A percentile compares a stretch with the other conserved stretches of the same genome.
phyloP scores from a whole-genome alignment of 2,113 vertebrate genomes.

The Malurus melanocephalus region DNA sequence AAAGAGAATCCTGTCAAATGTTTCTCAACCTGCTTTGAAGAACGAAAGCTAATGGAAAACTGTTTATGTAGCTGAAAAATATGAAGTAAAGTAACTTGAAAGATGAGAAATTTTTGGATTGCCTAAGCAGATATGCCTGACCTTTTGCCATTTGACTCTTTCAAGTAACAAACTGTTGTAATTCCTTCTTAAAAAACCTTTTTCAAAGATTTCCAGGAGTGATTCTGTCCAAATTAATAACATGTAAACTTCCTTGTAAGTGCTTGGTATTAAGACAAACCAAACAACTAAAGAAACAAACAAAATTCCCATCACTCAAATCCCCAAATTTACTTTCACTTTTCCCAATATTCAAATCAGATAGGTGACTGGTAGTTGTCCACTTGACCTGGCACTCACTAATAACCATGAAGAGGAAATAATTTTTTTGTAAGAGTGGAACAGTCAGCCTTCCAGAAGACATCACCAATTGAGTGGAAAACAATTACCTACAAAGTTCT shows the following conservation, averaged over 20 bases:
- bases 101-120: not conserved
- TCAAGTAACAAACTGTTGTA: not conserved
- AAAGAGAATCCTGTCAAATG: not conserved
- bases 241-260: not conserved
- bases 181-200: not conserved
- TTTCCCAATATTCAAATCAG: not conserved
- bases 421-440: not conserved
- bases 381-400: accelerated
- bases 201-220: not conserved
- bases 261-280: not conserved
- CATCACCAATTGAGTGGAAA: not conserved
- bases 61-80: not conserved
- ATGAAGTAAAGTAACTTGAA: not conserved
- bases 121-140: not conserved
- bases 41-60: not conserved
- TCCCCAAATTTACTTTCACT: not conserved
- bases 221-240: not conserved
- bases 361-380: not conserved
- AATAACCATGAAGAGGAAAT: not conserved
- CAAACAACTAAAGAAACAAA: not conserved
- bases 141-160: not conserved
- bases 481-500: not conserved
- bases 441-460: not conserved
- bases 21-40: not conserved
- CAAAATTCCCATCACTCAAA: not conserved